These are phyloP conservation scores for Leucophenga montana DNA, from an alignment of 2,888 invertebrate species.

Conservation along the genomic window DNA sequence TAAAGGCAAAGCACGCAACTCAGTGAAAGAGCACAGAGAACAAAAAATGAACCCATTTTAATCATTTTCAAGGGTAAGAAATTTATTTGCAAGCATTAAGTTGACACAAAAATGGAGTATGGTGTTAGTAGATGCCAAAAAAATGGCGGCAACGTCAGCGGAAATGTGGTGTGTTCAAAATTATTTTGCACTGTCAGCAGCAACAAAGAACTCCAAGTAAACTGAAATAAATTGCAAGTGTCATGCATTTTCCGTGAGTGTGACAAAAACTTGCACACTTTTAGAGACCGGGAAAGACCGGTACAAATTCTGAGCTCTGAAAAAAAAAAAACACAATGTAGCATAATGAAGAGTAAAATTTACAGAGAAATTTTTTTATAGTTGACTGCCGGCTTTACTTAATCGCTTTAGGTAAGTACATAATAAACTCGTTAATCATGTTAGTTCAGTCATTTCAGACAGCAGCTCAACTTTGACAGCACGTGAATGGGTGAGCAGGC, in stretches of 20 bases:
- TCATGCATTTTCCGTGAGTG: slow-evolving; percentile 45
- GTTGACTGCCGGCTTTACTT: background rate
- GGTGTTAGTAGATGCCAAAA: slow-evolving; percentile 33
- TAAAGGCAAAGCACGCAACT: slow-evolving; percentile 22
- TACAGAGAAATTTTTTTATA: background rate
- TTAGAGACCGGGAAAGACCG: background rate
- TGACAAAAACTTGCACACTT: slow-evolving; percentile 2
- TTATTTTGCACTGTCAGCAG: slow-evolving; percentile 19
- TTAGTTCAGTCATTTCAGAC: slow-evolving; percentile 24
- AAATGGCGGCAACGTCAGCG: slow-evolving; percentile 38
- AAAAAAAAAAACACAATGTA: slow-evolving; percentile 44
- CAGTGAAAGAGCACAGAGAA: slow-evolving; percentile 25
- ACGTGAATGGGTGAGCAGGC: slow-evolving; percentile 18
- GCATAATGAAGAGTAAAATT: slow-evolving; percentile 49
- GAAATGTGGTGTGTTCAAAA: background rate
- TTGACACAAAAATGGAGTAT: slow-evolving; percentile 13
- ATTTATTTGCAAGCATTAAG: slow-evolving; percentile 27
- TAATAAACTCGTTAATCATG: slow-evolving; percentile 61
- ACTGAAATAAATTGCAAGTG: slow-evolving; percentile 49
- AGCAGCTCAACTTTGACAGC: slow-evolving; percentile 26
- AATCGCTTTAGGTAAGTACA: slow-evolving; percentile 42
- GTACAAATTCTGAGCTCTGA: background rate
- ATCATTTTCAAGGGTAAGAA: slow-evolving; percentile 27
- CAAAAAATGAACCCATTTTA: slow-evolving; percentile 30
- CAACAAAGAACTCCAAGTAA: slow-evolving; percentile 26